A percentile compares a stretch with the other conserved stretches of the same genome.
Conservation (phyloP, 2,797 vertebrate species). For the Phaenicophaeus curvirostris region DNA sequence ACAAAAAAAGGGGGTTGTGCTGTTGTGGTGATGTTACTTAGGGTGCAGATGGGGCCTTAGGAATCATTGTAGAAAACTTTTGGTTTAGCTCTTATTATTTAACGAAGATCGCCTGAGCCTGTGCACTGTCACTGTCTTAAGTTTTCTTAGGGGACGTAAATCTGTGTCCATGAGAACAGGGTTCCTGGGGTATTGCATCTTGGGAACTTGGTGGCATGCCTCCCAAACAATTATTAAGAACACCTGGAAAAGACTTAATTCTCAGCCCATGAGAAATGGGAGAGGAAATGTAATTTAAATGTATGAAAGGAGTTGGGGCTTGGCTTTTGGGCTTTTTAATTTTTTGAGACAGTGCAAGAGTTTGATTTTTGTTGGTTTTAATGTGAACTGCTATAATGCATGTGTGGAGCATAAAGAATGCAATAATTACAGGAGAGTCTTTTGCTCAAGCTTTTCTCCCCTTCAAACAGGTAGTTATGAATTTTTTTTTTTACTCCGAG, state of each 20-base stretch:
- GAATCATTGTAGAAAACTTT: neutral
- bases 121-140: neutral
- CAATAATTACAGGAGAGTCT: neutral
- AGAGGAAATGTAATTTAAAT: slow-evolving; percentile 1
- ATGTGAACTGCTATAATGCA: fast-evolving
- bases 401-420: neutral
- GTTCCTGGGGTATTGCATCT: neutral
- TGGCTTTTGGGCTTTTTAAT: neutral
- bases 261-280: neutral
- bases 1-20: fast-evolving
- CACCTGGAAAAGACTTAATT: slow-evolving; percentile 54
- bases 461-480: neutral
- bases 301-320: neutral
- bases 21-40: neutral
- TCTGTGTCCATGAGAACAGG: slow-evolving; percentile 40
- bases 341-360: neutral
- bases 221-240: slow-evolving; percentile 55
- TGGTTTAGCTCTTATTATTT: neutral
- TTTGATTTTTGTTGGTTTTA: neutral
- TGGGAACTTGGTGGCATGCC: slow-evolving; percentile 41
- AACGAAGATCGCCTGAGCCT: neutral
- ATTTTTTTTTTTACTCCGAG: neutral
- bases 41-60: neutral
- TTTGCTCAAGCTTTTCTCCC: neutral
- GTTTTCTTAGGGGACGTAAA: slow-evolving; percentile 4